Conservation (phyloP, 2,797 vertebrate genomes). For the Hemibagrus guttatus region DNA sequence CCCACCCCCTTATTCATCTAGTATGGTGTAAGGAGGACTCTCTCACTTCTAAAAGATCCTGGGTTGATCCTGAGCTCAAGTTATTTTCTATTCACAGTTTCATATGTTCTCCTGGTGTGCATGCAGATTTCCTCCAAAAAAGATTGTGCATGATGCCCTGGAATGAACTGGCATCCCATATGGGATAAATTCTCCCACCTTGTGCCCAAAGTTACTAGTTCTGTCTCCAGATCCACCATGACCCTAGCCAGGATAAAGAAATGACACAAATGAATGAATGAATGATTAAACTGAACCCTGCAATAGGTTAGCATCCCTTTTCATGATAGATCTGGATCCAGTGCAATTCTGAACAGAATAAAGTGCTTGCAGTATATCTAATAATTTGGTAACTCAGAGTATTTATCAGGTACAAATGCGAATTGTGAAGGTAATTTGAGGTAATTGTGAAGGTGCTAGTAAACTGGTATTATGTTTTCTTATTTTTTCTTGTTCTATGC, state of each 20-base stretch:
- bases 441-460: background rate
- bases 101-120: background rate
- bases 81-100: background rate
- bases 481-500: slow-evolving; percentile 22
- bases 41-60: slow-evolving; percentile 6
- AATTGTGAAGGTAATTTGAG: background rate
- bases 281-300: background rate
- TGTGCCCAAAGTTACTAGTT: background rate
- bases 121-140: background rate
- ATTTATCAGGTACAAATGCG: too few species aligned
- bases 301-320: background rate
- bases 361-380: background rate
- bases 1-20: background rate
- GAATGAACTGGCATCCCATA: background rate
- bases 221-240: background rate
- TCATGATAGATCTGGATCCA: background rate
- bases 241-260: background rate
- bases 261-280: background rate
- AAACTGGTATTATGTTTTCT: background rate
- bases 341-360: background rate
- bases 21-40: background rate
- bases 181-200: background rate
- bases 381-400: background rate
- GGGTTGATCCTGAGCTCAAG: background rate
- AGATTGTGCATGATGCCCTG: too few species aligned